Evolutionary conservation across 35 echinoderm and acorn worm species (phyloP).

Genomic region (Patiria miniata): DNA sequence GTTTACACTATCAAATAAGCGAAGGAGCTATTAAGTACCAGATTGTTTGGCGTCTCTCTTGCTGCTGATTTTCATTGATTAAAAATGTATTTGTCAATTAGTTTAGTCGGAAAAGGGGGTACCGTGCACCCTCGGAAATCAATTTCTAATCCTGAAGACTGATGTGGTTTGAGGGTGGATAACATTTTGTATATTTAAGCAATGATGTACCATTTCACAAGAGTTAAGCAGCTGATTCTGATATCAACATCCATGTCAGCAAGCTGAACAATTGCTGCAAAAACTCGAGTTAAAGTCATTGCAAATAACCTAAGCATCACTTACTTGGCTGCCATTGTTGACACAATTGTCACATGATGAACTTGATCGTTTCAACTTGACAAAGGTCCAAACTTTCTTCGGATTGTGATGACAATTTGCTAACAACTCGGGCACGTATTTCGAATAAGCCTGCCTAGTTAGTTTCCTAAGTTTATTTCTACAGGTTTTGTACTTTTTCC

Average conservation of each 20-base stretch:
- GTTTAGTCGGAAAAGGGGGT: too few relatives aligned
- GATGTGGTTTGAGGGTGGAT: background rate
- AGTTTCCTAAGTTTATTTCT: background rate
- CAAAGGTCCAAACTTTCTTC: background rate
- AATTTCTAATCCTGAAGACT: background rate
- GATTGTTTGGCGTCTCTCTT: too few relatives aligned
- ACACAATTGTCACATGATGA: background rate
- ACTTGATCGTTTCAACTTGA: too few relatives aligned
- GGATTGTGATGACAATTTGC: background rate
- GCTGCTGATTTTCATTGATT: too few relatives aligned
- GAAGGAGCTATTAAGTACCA: too few relatives aligned
- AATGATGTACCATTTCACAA: background rate
- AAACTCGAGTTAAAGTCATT: background rate
- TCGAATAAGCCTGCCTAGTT: background rate
- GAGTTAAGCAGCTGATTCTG: background rate
- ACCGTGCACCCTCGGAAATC: too few relatives aligned
- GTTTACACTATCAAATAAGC: too few relatives aligned
- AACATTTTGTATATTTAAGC: background rate
- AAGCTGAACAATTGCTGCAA: background rate
- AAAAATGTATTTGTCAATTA: too few relatives aligned
- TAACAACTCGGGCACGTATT: background rate
- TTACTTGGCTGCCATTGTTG: background rate
- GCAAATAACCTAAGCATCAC: background rate
- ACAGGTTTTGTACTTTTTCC: background rate
- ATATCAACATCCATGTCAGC: background rate